Evolutionary conservation across 2,797 vertebrate species (phyloP).

Genomic region (Lophius americanus): DNA sequence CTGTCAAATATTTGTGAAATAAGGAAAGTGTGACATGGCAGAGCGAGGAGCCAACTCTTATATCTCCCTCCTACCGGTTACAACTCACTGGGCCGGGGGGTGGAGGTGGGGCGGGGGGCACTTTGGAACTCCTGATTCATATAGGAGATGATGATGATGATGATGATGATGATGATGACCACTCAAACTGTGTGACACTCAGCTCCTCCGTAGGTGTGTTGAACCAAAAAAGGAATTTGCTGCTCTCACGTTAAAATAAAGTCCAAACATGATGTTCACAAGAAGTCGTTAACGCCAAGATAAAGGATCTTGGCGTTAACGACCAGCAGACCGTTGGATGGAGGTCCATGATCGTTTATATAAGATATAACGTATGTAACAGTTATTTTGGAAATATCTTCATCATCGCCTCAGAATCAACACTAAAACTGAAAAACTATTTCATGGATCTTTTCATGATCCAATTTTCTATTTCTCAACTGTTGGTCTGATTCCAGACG

Average conservation of each 20-base stretch:
- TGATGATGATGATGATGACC: slow-evolving; percentile 72
- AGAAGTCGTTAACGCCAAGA: too few relatives aligned
- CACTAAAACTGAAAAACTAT: too few relatives aligned
- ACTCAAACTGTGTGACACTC: slow-evolving; percentile 44
- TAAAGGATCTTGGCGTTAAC: too few relatives aligned
- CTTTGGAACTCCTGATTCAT: slow-evolving; percentile 56
- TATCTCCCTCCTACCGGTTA: background rate
- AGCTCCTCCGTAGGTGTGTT: slow-evolving; percentile 31
- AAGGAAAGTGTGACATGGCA: slow-evolving; percentile 50
- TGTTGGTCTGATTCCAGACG: too few relatives aligned
- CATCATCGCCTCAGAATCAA: too few relatives aligned
- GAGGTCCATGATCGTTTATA: too few relatives aligned
- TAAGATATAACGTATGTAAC: too few relatives aligned
- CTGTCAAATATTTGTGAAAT: slow-evolving; percentile 64
- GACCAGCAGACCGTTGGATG: too few relatives aligned
- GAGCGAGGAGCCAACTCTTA: slow-evolving; percentile 25
- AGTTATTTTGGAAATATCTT: too few relatives aligned
- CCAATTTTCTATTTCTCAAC: too few relatives aligned
- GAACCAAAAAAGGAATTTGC: slow-evolving; percentile 65
- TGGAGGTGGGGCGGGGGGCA: background rate
- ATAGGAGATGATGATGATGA: slow-evolving; percentile 31
- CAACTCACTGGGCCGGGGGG: slow-evolving; percentile 29
- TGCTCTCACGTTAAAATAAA: slow-evolving; percentile 72
- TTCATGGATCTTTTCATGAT: too few relatives aligned
- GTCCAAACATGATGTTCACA: slow-evolving; percentile 76